Evolutionary conservation across 2,797 vertebrate species (phyloP).

Genomic region (Lacerta bilineata): DNA sequence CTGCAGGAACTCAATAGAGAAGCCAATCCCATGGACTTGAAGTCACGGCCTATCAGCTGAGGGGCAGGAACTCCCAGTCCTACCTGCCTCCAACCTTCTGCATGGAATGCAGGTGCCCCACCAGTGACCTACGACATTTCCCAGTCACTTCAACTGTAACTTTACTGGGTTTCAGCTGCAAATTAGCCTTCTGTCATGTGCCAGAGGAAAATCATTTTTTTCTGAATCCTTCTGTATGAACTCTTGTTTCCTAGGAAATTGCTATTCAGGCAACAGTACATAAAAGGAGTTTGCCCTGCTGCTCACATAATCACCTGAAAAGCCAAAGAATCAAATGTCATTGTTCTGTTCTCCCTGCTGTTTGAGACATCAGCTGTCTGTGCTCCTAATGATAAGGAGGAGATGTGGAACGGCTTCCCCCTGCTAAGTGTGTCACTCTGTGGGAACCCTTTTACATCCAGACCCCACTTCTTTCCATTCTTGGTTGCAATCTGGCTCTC

Average conservation of each 20-base stretch:
- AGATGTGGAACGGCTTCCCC: constrained; percentile 27
- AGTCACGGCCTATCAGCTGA: too few species aligned
- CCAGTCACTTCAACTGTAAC: too few species aligned
- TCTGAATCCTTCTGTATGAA: background rate
- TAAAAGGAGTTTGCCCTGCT: background rate
- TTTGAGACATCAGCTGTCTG: background rate
- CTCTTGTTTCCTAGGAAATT: constrained; percentile 1
- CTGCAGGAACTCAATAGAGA: too few species aligned
- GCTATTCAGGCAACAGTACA: background rate
- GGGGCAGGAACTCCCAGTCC: too few species aligned
- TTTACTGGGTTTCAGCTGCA: background rate
- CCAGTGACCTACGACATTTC: too few species aligned
- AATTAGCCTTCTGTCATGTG: constrained; percentile 6
- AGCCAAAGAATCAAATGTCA: background rate
- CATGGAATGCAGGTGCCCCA: too few species aligned
- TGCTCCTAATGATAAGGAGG: constrained; percentile 13
- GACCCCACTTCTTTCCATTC: background rate
- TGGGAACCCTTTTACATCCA: background rate
- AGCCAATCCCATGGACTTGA: too few species aligned
- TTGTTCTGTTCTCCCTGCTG: constrained; percentile 28
- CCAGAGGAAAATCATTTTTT: background rate
- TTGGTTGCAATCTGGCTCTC: constrained; percentile 10
- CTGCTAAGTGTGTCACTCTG: constrained; percentile 17
- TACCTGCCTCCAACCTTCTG: too few species aligned
- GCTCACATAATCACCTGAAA: background rate